These are phyloP conservation scores for Xiphophorus couchianus DNA, from an alignment of 2,113 vertebrate genomes.

Conservation along the genomic window DNA sequence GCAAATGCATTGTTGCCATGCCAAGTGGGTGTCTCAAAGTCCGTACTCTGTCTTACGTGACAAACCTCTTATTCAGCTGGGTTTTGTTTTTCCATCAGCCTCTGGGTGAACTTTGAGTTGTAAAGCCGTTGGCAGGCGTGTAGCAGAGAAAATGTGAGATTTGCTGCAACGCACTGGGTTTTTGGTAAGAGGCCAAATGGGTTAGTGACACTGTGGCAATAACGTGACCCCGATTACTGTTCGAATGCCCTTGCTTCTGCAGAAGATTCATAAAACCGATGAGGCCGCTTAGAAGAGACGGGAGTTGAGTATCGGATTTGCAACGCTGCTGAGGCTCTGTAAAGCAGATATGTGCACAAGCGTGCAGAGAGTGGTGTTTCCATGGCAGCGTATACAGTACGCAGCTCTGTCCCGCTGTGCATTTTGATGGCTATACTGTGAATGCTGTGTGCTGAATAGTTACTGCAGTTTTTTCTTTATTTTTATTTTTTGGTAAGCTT, in stretches of 20 bases:
- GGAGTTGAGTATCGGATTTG: slow-evolving; percentile 55
- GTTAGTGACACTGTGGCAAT: neutral
- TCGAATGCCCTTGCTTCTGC: neutral
- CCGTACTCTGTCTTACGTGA: slow-evolving; percentile 61
- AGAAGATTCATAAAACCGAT: slow-evolving; percentile 5
- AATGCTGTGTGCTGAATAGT: slow-evolving; percentile 21
- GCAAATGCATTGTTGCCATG: slow-evolving; percentile 68
- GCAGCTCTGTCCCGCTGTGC: slow-evolving; percentile 19
- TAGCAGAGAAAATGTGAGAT: neutral
- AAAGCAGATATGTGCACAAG: slow-evolving; percentile 31
- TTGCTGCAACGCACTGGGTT: neutral
- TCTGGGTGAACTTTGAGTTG: slow-evolving; percentile 35
- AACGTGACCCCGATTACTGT: neutral
- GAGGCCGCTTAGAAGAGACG: slow-evolving; percentile 17
- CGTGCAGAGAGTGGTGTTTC: slow-evolving; percentile 67
- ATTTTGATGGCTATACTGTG: slow-evolving; percentile 1
- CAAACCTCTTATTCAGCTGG: slow-evolving; percentile 67
- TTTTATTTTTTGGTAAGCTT: neutral
- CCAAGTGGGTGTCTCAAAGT: slow-evolving; percentile 63
- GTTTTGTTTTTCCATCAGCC: slow-evolving; percentile 52
- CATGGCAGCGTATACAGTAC: slow-evolving; percentile 73
- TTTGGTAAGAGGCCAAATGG: neutral
- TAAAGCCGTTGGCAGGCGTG: neutral
- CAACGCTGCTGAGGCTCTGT: slow-evolving; percentile 47
- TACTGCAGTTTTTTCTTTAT: neutral